A percentile compares a stretch with the other conserved stretches of the same genome.
phyloP scores from a whole-genome alignment of 2,797 vertebrate genomes.

The Cercopithecus neglectus region DNA sequence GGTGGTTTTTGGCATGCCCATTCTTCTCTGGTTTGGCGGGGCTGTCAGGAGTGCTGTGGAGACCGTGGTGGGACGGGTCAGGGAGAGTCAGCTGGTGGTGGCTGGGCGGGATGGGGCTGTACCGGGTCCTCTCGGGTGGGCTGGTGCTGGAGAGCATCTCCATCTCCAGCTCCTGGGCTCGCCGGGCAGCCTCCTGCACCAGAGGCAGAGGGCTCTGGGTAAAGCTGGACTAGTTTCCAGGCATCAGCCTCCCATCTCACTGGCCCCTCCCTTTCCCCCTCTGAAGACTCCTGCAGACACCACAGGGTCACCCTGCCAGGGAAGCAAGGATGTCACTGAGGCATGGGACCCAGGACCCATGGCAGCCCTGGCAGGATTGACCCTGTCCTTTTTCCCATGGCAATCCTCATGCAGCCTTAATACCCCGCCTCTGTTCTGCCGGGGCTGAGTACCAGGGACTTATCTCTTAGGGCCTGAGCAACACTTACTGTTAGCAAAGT shows the following conservation, averaged over 20 bases:
- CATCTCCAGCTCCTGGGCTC: conserved; percentile 92
- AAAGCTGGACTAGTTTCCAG: conserved; percentile 66
- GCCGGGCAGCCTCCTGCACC: conserved; percentile 91
- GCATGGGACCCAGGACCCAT: background rate
- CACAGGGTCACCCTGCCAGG: background rate
- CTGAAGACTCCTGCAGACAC: background rate
- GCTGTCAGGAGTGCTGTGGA: conserved; percentile 85
- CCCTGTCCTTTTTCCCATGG: background rate
- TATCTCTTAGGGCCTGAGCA: background rate
- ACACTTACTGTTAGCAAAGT: background rate
- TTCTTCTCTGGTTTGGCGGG: conserved; percentile 90
- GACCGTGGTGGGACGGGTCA: conserved; percentile 82
- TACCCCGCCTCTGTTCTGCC: background rate
- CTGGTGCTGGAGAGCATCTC: conserved; percentile 94
- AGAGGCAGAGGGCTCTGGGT: conserved; percentile 86
- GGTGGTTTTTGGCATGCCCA: conserved; percentile 88
- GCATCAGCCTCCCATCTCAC: background rate
- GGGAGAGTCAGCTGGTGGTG: conserved; percentile 86
- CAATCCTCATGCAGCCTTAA: background rate
- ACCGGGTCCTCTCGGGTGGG: conserved; percentile 89
- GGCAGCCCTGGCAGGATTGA: background rate
- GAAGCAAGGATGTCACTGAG: background rate
- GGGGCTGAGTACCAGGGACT: background rate
- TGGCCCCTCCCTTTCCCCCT: background rate
- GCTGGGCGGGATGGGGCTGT: conserved; percentile 87